Base-by-base conservation (phyloP, 2,888 invertebrate species). In the Diarsia brunnea region DNA sequence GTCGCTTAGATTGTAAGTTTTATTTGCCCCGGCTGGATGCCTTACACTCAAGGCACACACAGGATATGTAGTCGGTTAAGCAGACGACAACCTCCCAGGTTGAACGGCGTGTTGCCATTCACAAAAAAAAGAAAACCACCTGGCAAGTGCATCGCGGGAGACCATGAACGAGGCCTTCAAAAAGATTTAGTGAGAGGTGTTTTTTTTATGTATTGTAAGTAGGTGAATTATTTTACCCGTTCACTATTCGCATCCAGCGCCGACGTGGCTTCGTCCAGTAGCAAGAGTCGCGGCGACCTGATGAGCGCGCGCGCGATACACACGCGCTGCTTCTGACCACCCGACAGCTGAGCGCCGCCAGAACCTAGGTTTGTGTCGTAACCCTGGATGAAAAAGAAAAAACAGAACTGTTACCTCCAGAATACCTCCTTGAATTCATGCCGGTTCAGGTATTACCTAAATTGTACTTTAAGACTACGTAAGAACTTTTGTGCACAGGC, bases 261-360 rank as follows among this genome's bases (percentile, higher is more conserved):
- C 0, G 98, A 98, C 0, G 98, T 98, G 7, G 98, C 98, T 89
- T 98, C 98, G 89, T 98, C 98, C 10, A 97, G 92, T n/a, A 97
- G 93, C 63, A 97, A 93, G 58, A 98, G 97, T 53, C 97, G 96
- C 0, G 98, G 98, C 76, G 97, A 97, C 58, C 97, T 93, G 76
- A 98, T 96, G 19, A 98, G 95, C 0, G 98, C 98, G 75, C 98
- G 94, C 2, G 98, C 98, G 73, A 98, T 98, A 76, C 98, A 98
- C 72, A 98, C 97, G 67, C 98, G 95, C 91, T 98, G 98, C 89
- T 98, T 98, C 93, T 98, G 98, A 0, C 98, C 98, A 8, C 95
- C 96, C 47, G 98, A 98, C 65, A 98, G 91, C 87, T 98, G 98
- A 0, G 98, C 97, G 2, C 98, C 98, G 84, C 93, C 92, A 69